Conservation (phyloP, 2,113 vertebrate genomes). For the Sturnira hondurensis region DNA sequence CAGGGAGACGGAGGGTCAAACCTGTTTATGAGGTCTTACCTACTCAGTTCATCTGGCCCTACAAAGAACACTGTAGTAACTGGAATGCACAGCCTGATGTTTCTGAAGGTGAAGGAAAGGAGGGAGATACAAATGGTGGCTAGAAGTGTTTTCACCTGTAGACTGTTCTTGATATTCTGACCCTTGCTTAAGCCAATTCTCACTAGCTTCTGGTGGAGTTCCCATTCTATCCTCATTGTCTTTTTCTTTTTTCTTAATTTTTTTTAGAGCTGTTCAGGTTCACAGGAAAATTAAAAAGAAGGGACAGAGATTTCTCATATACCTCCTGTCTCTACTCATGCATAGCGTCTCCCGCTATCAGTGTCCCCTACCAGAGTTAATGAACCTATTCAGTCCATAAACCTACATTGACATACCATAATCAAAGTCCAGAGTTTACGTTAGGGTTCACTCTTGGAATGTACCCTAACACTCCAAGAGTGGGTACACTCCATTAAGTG, state of each 20-base stretch:
- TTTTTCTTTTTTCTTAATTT: not conserved
- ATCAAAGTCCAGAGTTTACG: not conserved
- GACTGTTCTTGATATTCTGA: not conserved
- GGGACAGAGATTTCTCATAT: not conserved
- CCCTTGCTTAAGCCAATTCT: not conserved
- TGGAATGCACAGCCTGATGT: not conserved
- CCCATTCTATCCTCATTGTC: not conserved
- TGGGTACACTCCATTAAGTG: too few species aligned
- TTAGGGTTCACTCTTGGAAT: not conserved
- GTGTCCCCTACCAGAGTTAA: not conserved
- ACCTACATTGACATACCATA: not conserved
- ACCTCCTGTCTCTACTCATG: not conserved
- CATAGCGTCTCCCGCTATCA: not conserved
- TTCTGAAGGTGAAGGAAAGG: not conserved
- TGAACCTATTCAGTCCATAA: not conserved
- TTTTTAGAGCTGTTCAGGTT: not conserved
- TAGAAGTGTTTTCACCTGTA: not conserved
- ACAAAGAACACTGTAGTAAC: not conserved
- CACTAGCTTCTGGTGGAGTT: not conserved
- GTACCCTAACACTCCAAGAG: too few species aligned
- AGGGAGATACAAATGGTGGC: not conserved
- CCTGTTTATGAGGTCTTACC: not conserved
- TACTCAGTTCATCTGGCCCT: not conserved
- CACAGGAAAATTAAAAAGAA: not conserved
- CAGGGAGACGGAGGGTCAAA: not conserved